Base-by-base conservation (phyloP, 2,888 invertebrate genomes). In the Megamerina dolium region DNA sequence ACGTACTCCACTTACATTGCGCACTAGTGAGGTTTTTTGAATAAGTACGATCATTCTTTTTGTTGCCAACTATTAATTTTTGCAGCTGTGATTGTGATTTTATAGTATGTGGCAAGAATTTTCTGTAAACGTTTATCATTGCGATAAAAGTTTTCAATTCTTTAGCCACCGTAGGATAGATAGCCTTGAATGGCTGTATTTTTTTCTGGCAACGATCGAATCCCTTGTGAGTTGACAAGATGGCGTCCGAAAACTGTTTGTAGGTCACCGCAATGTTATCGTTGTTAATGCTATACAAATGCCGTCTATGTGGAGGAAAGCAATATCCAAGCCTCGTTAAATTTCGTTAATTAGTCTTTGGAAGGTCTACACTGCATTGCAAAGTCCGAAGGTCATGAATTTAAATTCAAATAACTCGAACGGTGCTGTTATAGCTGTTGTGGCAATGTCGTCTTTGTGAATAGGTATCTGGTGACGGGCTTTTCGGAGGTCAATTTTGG, bases 391-490 rank as follows among this genome's bases (percentile, higher is more conserved):
- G 17, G 49, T 43, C 47, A 50, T 51, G 10, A 23, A 38, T 10
- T 12, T 34, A 23, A 50, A 49, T 14, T 54, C 45, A n/a, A 37
- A 48, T 3, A 47, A 21, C 6, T 47, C 48, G 34, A 53, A 67
- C 1, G 66, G 64, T 2, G 23, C 10, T 8, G 65, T 68, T 6
- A 23, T 23, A 8, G 23, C 23, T 8, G 23, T 23, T 8, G 6
- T 23, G 6, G 6, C 10, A 23, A 23, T 23, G 23, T 23, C 23
- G 6, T 23, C 23, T 23, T 23, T 10, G 10, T 6, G 8, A 8
- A 23, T 10, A 8, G 23, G 23, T 8, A 23, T 23, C 10, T 23
- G 23, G 10, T 23, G 23, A 23, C 10, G 10, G 8, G 23, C 23
- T 23, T 23, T 23, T 8, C 6, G 8, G 10, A 23, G 6, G 10